Base-by-base conservation (phyloP, 2,113 vertebrate species). In the Ellobius talpinus region DNA sequence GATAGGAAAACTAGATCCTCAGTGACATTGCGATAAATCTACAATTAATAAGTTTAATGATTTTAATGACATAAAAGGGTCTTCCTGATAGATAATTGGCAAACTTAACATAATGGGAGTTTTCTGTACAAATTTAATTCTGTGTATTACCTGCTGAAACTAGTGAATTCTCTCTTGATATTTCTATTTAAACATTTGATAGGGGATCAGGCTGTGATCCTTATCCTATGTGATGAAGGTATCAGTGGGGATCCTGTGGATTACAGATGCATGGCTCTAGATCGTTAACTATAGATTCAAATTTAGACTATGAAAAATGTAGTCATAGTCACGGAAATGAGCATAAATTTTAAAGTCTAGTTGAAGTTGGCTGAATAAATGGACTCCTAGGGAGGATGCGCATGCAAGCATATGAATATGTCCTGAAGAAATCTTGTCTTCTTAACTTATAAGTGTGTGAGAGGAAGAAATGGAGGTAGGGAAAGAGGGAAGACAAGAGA, bases 41-140 rank as follows among this genome's bases (percentile, higher is more conserved):
- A 26, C 86, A 33, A 89, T 61, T 81, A 72, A 95, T 39, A 85
- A 52, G 87, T 45, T 91, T 72, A 93, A 93, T 72, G 14, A 74
- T 94, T 95, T 95, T 87, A 93, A 96, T 33, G 19, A 89, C 77
- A 77, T 74, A 63, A 66, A 84, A 42, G 85, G 17, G 1, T 16
- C 47, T 87, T 7, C n/a, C 45, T 92, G 17, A 81, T 88, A 85
- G 90, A 90, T 92, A 91, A 72, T n/a, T 90, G 24, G 36, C 23
- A 87, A 85, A 47, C 26, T 74, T 55, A 93, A 92, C 55, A 87
- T 77, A 68, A 73, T 63, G 7, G 81, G n/a, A 47, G 11, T 31
- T 91, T 92, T 91, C 6, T 65, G 63, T 39, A 70, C 52, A 84
- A 74, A 79, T 97, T 96, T 93, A 81, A 82, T 90, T 90, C 96